Conservation (phyloP, 2,888 invertebrate genomes). For the Arge pagana region DNA sequence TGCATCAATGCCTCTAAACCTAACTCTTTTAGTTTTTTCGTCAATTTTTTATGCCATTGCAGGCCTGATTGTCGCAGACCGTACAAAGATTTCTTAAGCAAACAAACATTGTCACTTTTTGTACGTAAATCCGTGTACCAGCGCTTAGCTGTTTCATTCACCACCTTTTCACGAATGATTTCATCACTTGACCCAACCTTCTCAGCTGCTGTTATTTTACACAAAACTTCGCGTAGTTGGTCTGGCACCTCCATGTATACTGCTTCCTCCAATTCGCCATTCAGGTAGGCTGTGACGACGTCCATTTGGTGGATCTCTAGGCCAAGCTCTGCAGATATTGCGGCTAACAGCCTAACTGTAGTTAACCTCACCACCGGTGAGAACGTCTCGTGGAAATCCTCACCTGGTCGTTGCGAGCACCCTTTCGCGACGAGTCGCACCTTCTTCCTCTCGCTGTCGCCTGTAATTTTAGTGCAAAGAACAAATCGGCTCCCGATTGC, state of each 20-base stretch:
- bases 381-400: conserved; percentile 23
- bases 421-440: conserved; percentile 26
- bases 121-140: not conserved
- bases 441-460: not conserved
- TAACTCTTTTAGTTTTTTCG: conserved; percentile 3
- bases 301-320: conserved; percentile 28
- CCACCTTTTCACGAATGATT: too few relatives aligned
- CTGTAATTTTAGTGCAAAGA: conserved; percentile 20
- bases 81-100: conserved; percentile 22
- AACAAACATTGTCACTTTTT: conserved; percentile 16
- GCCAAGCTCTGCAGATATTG: conserved; percentile 21
- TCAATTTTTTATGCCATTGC: conserved; percentile 18
- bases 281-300: conserved; percentile 26
- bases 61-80: conserved; percentile 23
- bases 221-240: conserved; percentile 3
- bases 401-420: conserved; percentile 21
- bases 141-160: not conserved
- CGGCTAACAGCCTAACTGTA: conserved; percentile 19
- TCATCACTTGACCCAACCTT: not conserved
- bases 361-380: conserved; percentile 25
- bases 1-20: conserved; percentile 12
- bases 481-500: conserved; percentile 25
- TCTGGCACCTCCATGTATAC: conserved; percentile 13
- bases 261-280: conserved; percentile 22
- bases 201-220: too few relatives aligned